Conservation (phyloP, 2,113 vertebrate genomes). For the Proterorhinus semilunaris region DNA sequence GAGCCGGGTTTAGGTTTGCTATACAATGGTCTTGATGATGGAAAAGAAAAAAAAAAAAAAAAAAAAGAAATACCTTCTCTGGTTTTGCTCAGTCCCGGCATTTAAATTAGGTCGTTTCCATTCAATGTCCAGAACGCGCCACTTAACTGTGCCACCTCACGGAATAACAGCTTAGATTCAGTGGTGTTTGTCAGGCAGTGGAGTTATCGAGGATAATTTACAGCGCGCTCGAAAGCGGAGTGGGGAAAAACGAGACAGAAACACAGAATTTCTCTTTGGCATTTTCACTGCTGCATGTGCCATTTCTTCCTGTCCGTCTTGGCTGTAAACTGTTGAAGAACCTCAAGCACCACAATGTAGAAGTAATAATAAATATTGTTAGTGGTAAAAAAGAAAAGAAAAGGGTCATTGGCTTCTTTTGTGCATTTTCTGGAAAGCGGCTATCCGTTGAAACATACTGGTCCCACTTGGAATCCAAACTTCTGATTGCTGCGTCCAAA, state of each 20-base stretch:
- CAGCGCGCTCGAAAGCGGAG: conserved; percentile 41
- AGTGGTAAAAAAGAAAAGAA: conserved; percentile 41
- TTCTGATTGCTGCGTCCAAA: conserved; percentile 88
- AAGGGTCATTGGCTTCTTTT: conserved; percentile 47
- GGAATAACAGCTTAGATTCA: conserved; percentile 20
- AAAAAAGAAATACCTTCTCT: conserved; percentile 19
- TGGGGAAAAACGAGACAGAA: conserved; percentile 31
- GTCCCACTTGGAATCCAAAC: conserved; percentile 90
- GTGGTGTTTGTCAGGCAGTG: conserved; percentile 25
- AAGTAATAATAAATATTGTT: conserved; percentile 72
- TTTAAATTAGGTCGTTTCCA: conserved; percentile 33
- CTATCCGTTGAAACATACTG: conserved; percentile 88
- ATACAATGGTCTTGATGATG: conserved; percentile 40
- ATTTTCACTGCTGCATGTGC: conserved; percentile 35
- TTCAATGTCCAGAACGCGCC: conserved; percentile 26
- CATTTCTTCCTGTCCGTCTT: conserved; percentile 40
- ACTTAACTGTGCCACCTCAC: conserved; percentile 28
- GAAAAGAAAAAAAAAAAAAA: conserved; percentile 16
- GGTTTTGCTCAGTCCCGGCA: conserved; percentile 30
- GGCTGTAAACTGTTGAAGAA: conserved; percentile 50
- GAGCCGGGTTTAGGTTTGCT: conserved; percentile 44
- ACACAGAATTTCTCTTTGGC: conserved; percentile 71
- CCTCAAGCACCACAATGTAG: conserved; percentile 62
- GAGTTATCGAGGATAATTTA: conserved; percentile 37
- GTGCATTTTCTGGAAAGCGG: conserved; percentile 6